phyloP scores from a whole-genome alignment of 2,888 invertebrate genomes.

The Monopis laevigella region DNA sequence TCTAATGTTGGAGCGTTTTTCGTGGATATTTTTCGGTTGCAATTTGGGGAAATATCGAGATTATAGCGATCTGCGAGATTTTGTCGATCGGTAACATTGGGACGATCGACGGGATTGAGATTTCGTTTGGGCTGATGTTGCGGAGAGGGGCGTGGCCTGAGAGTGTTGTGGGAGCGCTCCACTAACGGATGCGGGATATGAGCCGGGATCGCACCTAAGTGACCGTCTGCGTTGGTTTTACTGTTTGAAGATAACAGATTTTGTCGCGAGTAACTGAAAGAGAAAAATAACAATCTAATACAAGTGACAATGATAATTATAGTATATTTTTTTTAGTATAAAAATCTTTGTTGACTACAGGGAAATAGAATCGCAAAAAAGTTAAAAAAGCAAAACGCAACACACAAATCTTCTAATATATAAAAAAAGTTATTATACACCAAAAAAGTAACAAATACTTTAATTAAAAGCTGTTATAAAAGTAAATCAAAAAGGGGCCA shows the following conservation, averaged over 20 bases:
- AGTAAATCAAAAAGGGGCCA: no score
- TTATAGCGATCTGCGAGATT: conserved; percentile 54
- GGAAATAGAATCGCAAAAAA: no score
- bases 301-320: not conserved
- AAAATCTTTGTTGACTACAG: no score
- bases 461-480: no score
- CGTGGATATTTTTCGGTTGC: conserved; percentile 47
- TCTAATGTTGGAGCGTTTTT: conserved; percentile 50
- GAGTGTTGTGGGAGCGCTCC: conserved; percentile 67
- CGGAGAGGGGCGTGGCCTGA: conserved; percentile 40
- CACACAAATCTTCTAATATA: no score
- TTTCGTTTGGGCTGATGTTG: conserved; percentile 46
- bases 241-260: conserved; percentile 80
- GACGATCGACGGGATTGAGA: conserved; percentile 51
- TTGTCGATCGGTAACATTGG: conserved; percentile 52
- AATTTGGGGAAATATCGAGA: conserved; percentile 37
- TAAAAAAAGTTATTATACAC: no score
- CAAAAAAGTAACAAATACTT: no score
- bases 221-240: conserved; percentile 76
- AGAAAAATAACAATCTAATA: not conserved
- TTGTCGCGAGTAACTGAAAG: conserved; percentile 85
- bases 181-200: conserved; percentile 51
- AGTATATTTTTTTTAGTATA: no score
- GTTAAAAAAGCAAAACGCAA: no score
- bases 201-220: conserved; percentile 42